phyloP scores from a whole-genome alignment of 2,797 vertebrate species.

The Phrynocephalus forsythii region DNA sequence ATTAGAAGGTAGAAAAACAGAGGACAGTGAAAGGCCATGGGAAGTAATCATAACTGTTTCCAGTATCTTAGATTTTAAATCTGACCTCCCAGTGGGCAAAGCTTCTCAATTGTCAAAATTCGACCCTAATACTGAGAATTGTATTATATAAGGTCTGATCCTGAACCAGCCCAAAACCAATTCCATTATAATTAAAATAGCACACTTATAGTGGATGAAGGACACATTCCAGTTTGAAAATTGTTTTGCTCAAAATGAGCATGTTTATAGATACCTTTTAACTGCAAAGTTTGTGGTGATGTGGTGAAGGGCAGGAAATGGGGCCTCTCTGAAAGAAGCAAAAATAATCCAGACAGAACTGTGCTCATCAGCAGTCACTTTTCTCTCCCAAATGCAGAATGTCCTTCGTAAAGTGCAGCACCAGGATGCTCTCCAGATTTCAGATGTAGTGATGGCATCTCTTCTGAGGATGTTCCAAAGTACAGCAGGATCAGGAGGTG shows the following conservation, averaged over 20 bases:
- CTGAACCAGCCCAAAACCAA: neutral
- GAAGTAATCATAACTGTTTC: neutral
- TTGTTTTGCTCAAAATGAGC: neutral
- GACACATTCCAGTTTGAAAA: slow-evolving; percentile 5
- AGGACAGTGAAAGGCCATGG: neutral
- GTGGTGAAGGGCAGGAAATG: neutral
- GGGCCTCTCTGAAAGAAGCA: neutral
- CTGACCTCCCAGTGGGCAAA: neutral
- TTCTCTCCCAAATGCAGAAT: slow-evolving; percentile 78
- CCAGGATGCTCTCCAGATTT: slow-evolving; percentile 97
- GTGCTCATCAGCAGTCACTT: neutral
- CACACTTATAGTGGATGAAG: slow-evolving; percentile 30
- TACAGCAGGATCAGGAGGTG: slow-evolving; percentile 92
- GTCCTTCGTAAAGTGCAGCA: slow-evolving; percentile 96
- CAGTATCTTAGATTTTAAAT: neutral
- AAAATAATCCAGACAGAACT: neutral
- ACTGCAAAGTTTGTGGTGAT: neutral
- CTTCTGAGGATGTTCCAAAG: slow-evolving; percentile 97
- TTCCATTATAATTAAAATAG: slow-evolving; percentile 10
- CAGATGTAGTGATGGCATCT: slow-evolving; percentile 96
- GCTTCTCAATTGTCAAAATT: neutral
- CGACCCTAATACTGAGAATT: neutral
- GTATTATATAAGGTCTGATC: neutral
- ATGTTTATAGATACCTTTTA: neutral
- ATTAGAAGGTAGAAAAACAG: neutral